Conservation (phyloP, 2,888 invertebrate species). For the Philhelius pedissequus region DNA sequence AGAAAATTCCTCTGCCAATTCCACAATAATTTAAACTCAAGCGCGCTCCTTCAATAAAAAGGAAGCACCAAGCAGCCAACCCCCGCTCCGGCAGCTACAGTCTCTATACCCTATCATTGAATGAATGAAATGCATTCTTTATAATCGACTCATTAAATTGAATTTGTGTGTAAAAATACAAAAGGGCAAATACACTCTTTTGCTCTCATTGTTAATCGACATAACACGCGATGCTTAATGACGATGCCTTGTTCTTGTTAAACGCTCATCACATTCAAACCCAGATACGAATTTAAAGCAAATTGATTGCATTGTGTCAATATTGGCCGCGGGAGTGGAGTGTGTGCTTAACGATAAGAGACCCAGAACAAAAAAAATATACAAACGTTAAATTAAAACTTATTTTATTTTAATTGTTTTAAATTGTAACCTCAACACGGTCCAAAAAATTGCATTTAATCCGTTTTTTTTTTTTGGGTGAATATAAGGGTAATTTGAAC, state of each 20-base stretch:
- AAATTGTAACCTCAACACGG: constrained; percentile 27
- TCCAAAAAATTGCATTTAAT: constrained; percentile 1
- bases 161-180: constrained; percentile 36
- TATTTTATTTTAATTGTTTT: constrained; percentile 59
- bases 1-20: constrained; percentile 7
- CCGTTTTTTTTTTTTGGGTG: background rate
- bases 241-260: constrained; percentile 48
- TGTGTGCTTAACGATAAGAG: constrained; percentile 20
- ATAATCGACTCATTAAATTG: constrained; percentile 64
- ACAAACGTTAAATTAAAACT: constrained; percentile 38
- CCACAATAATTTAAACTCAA: constrained; percentile 12
- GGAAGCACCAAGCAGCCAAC: background rate
- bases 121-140: constrained; percentile 48
- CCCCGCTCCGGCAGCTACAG: background rate
- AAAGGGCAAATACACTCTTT: background rate
- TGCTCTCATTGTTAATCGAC: background rate
- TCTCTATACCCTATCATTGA: background rate
- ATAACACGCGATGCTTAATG: constrained; percentile 29
- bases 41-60: constrained; percentile 18
- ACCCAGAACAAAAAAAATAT: background rate
- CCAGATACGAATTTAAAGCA: background rate
- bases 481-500: background rate
- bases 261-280: constrained; percentile 29
- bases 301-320: constrained; percentile 57
- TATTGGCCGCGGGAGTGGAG: constrained; percentile 6